Base-by-base conservation (phyloP, 2,113 vertebrate genomes). In the Ptychochromis oligacanthus region DNA sequence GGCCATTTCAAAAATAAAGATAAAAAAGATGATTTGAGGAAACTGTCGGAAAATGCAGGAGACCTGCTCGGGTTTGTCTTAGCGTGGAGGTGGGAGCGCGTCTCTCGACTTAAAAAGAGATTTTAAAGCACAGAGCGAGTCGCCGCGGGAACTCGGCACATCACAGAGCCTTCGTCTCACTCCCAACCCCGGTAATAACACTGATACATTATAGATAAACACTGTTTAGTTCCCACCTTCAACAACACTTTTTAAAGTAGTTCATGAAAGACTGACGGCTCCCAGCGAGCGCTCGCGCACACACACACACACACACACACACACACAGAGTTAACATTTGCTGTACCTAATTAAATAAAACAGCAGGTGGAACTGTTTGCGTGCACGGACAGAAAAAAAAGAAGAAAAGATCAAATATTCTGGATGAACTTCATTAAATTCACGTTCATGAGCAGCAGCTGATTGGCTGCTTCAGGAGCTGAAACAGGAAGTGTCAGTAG, bases 221-320 rank as follows among this genome's bases (percentile, higher is more conserved):
- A 95, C 91, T 94, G 92, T 94, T 96, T 95, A 95, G 94, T 93
- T 93, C 90, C 93, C 93, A 95, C 95, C 93, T 95, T 95, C 90
- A 95, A 93, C 89, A 92, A 88, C 83, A 91, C 86, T 92, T 93
- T 94, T 94, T 92, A 91, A 95, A 95, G 93, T 87, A 89, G 86
- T 91, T 92, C 89, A 93, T 92, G 92, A 93, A 94, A 92, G 87
- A 93, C 82, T 94, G 94, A 94, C 93, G 89, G 90, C 84, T 87
- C 90, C 87, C 36, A 81, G 85, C 75, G 79, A 91, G 86, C 88
- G 81, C 85, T 79, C 8, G 38, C 5, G 81, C 79, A 84, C 79
- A 61, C 76, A 56, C 14, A 43, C 20, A 40, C 60, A 43, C 58
- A 40, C 57, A n/a, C 28, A 8, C 52, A 36, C 15, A 3, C 77